Evolutionary conservation across 2,888 invertebrate species (phyloP), one percentile per base, ranked within the genome.

Genomic region (Branchipolynoe longqiensis): DNA sequence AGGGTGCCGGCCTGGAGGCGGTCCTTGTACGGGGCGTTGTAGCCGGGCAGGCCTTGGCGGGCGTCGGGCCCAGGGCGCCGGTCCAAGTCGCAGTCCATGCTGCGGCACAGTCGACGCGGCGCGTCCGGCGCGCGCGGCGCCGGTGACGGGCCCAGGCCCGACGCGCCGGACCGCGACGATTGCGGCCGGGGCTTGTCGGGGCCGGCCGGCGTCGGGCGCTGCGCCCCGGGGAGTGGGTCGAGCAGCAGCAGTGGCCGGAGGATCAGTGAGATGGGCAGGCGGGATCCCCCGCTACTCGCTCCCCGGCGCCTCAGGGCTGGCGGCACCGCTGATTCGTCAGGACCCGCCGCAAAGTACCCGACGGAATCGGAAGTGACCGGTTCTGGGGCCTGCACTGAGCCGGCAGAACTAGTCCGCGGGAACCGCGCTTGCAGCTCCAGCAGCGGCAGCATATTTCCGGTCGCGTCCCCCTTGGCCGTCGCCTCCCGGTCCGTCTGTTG

Each of bases 201-300:
- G 18, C 28, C 25, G 2, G 62, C 62, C 2, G 28, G 28, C 28
- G 62, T 25, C 1, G 36, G 14, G 25, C 36, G 69, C 28, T 78
- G 78, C 14, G 14, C 22, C 48, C n/a, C 18, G 28, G 78, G 78
- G 28, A 78, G 28, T 3, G 41, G 6, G 48, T 78, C 78, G 6
- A 78, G 78, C 78, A 78, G 78, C 78, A 78, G 48, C 78, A 78
- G n/a, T 8, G 78, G 41, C 25, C 48, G 41, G 18, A 78, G 78
- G 48, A 78, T 48, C 78, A 78, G 54, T 22, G 78, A 78, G 8
- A 78, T 48, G 22, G 78, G 41, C 14, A 8, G 28, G 2, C 48
- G 48, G 2, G 41, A 28, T 18, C n/a, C 25, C n/a, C 64, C 36
- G 38, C 1, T 38, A 6, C 41, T 40, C 18, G 69, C 14, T 48